Base-by-base conservation (phyloP, 2,888 invertebrate species). In the Amiota mariae region DNA sequence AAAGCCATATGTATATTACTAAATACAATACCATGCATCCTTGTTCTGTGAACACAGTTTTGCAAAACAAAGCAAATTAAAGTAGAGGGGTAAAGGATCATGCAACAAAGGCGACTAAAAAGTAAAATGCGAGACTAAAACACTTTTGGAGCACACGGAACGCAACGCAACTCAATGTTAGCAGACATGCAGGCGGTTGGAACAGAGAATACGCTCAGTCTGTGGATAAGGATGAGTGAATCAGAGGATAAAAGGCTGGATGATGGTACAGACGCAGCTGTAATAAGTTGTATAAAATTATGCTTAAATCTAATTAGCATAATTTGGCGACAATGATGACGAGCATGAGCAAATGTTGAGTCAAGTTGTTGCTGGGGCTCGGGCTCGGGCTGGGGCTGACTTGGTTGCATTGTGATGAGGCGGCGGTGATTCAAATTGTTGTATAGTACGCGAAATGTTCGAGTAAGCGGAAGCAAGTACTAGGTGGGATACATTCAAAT, bases 291-390 rank as follows among this genome's bases (percentile, higher is more conserved):
- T 81, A 86, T 82, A 81, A 85, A 86, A 85, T 85, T 85, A 86
- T 86, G 79, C 84, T 86, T 81, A 81, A 86, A 85, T 85, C 85
- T 86, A 86, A 86, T 85, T 86, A 85, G 85, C 86, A 86, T 85
- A 85, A 85, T 84, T 86, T 82, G 80, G 81, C 84, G 79, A 82
- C 82, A 76, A 77, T 77, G 81, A 77, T 76, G 36, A 36, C 36
- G 77, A 72, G 73, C 74, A 78, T 77, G 78, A 71, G 77, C 75
- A 75, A 56, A 6, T 57, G 77, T 64, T 36, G 36, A 36, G 36
- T 36, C 36, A 36, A 36, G 36, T 36, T 36, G 36, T 36, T 36
- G 36, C 36, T 36, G 36, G 24, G 24, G 24, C 24, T 24, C 3
- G 24, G 3, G 24, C 24, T 24, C 3, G 24, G 24, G 24, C 24